These are phyloP conservation scores for Cuculus canorus DNA, from an alignment of 2,797 vertebrate species.

Conservation along the genomic window DNA sequence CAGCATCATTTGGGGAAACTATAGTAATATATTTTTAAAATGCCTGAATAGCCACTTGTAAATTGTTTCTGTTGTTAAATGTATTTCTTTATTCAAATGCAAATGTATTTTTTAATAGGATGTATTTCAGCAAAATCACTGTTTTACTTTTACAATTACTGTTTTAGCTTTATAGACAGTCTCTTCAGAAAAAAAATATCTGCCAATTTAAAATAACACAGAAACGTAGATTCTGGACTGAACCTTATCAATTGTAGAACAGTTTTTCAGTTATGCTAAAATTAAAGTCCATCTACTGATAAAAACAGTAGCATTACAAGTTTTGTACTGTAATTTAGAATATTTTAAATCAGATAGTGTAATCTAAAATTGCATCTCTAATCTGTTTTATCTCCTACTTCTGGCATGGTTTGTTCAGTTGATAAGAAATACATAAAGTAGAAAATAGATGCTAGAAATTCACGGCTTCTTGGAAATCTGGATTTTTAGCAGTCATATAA, in stretches of 20 bases:
- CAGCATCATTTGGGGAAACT: neutral
- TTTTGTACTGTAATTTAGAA: neutral
- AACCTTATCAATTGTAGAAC: neutral
- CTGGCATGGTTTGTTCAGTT: neutral
- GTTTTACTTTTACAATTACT: conserved; percentile 28
- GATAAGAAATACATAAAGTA: neutral
- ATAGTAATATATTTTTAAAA: conserved; percentile 2
- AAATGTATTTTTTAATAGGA: conserved; percentile 36
- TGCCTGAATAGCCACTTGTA: neutral
- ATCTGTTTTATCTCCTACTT: neutral
- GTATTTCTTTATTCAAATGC: neutral
- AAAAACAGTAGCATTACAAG: neutral
- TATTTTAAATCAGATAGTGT: neutral
- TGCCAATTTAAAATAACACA: neutral
- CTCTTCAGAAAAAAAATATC: neutral
- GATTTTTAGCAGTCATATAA: neutral
- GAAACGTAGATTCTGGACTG: neutral
- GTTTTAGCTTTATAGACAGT: neutral
- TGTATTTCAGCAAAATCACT: neutral
- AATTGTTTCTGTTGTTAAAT: conserved; percentile 48
- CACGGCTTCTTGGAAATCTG: neutral
- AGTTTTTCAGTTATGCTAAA: neutral
- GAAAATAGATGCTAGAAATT: neutral
- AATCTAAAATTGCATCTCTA: conserved; percentile 44
- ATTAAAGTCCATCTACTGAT: neutral